Base-by-base conservation (phyloP, 2,113 vertebrate genomes). In the Xiphorhynchus elegans region DNA sequence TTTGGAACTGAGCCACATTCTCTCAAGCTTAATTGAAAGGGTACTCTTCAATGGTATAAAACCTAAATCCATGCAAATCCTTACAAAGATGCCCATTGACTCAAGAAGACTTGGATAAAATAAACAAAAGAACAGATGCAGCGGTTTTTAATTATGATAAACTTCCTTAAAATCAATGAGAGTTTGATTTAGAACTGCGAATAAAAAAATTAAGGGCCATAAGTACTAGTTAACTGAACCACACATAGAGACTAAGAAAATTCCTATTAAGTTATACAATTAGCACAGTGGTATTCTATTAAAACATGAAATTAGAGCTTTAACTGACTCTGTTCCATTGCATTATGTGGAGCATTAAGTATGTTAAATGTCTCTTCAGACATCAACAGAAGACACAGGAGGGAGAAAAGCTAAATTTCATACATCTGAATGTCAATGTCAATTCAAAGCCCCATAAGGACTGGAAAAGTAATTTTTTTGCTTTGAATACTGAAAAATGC, bases 401-500 rank as follows among this genome's bases (percentile, higher is more conserved):
- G 25, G 52, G 47, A 82, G 75, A 94, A 96, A 87, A 91, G 17
- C 78, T 81, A 72, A 81, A 73, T 56, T 62, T 91, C 59, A 75
- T 82, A 62, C 47, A 66, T 79, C 63, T 73, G 95, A 97, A 92
- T 89, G 75, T 90, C 87, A 96, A 4, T 70, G 59, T 68, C 25
- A 69, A 17, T 44, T 83, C 89, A 91, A 95, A 96, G 69, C 10
- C n/a, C 21, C 37, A 53, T 79, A 82, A 93, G 59, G 33, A 70
- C 15, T 49, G 17, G 14, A 79, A 82, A 75, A 93, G 46, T 17
- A 2, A 42, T 33, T 63, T 89, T 67, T 67, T 85, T 89, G 13
- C 39, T 68, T 75, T 82, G 39, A 79, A 82, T 73, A 69, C 21
- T 19, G 46, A 46, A 70, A 94, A 82, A 44, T 7, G 4, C 64